Base-by-base conservation (phyloP, 2,113 vertebrate genomes). In the Perca fluviatilis region DNA sequence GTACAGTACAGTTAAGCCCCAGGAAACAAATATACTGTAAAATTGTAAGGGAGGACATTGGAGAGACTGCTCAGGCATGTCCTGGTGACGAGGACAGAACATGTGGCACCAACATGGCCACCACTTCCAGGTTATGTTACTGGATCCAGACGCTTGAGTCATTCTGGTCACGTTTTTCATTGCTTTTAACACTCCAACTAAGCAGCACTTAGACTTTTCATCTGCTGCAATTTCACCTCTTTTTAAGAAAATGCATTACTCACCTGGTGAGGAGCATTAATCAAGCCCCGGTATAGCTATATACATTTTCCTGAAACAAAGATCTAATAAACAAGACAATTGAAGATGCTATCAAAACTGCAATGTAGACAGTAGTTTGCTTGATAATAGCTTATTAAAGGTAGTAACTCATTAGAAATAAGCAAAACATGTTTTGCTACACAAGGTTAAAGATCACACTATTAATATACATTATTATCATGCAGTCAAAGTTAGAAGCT, bases 21-120 rank as follows among this genome's bases (percentile, higher is more conserved):
- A 25, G 40, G 7, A 83, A 53, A 61, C 18, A 50, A 50, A 66
- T 13, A 73, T 30, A 36, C 5, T 13, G n/a, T 10, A 27, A 71
- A 30, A 23, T 4, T 40, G 25, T 23, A 50, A 13, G n/a, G 2
- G 18, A 70, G 77, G 76, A 87, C 68, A 68, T 47, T 74, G 46
- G 46, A 53, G n/a, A 77, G 33, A 75, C 71, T 4, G 19, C 40
- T 73, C 23, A 73, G 62, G 33, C 23, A 87, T 83, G 87, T 85
- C 79, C 36, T 61, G 14, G 18, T 63, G 56, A 54, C 6, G 6
- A 50, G 30, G 27, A 79, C 8, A 19, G 15, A 74, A 82, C 78
- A 88, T 85, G 72, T 84, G 70, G 70, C 57, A 16, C 5, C 69
- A 86, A 79, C 25, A 78, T 86, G 63, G 54, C 71, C 4, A 1